A percentile compares a stretch with the other conserved stretches of the same genome.
phyloP scores from a whole-genome alignment of 30 jellyfish, hydroid and myxozoan species.

The Pelagia noctiluca region DNA sequence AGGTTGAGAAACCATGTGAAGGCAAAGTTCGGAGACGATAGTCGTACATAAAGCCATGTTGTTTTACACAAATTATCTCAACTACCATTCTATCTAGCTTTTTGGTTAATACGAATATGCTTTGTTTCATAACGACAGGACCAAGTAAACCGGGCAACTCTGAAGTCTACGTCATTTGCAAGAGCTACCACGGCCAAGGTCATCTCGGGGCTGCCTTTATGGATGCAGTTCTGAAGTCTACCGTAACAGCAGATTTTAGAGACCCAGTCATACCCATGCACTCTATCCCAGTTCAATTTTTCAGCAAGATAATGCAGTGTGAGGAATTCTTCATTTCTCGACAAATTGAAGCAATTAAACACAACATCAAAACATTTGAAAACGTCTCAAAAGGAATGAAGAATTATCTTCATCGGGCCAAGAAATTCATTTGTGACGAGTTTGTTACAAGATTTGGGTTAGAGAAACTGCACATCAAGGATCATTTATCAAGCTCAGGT shows the following conservation, averaged over 20 bases:
- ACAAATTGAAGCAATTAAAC: conserved; percentile 71
- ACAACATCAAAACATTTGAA: conserved; percentile 48
- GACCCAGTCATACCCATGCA: conserved; percentile 44
- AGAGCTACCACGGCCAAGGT: conserved; percentile 47
- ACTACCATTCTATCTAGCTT: too few species aligned
- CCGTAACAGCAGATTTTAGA: conserved; percentile 15
- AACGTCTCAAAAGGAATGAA: conserved; percentile 26
- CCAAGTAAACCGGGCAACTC: conserved; percentile 99
- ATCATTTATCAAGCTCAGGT: neutral
- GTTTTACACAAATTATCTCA: too few species aligned
- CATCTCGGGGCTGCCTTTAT: conserved; percentile 25
- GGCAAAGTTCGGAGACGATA: too few species aligned
- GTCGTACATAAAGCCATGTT: too few species aligned
- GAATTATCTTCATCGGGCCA: neutral
- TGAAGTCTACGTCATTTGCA: conserved; percentile 87
- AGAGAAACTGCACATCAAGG: conserved; percentile 9
- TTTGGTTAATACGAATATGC: neutral
- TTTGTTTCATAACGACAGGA: conserved; percentile 45
- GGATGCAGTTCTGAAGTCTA: conserved; percentile 30
- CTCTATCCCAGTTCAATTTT: conserved; percentile 46
- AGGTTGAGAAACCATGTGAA: too few species aligned
- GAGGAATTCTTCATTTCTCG: conserved; percentile 61
- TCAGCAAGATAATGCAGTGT: conserved; percentile 47
- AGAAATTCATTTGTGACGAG: conserved; percentile 30
- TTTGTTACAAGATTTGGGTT: conserved; percentile 56